phyloP scores from a whole-genome alignment of 2,888 invertebrate genomes.

The Amphipoea lucens region DNA sequence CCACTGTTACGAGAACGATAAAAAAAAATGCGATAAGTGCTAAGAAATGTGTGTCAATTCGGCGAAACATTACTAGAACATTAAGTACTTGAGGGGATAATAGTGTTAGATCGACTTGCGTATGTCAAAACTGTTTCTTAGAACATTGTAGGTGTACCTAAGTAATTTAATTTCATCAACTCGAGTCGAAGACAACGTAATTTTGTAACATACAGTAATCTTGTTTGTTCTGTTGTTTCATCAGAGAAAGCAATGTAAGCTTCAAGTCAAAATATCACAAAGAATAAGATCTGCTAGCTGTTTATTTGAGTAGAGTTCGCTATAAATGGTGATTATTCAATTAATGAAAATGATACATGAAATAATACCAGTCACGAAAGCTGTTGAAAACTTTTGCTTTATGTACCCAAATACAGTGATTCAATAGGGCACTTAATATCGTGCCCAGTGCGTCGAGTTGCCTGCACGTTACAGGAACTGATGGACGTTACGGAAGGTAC shows the following conservation, averaged over 20 bases:
- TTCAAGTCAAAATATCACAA: neutral
- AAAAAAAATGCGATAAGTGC: constrained; percentile 56
- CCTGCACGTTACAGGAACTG: too few species aligned
- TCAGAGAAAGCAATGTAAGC: neutral
- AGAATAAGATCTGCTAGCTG: neutral
- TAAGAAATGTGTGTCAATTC: constrained; percentile 60
- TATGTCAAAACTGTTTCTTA: neutral
- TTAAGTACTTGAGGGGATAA: constrained; percentile 9
- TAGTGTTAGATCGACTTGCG: neutral
- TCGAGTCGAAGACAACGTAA: neutral
- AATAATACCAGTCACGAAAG: neutral
- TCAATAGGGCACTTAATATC: neutral
- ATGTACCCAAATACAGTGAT: neutral
- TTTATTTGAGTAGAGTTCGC: too few species aligned
- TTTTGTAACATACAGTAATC: neutral
- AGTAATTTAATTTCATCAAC: neutral
- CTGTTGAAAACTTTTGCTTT: neutral
- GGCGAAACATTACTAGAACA: constrained; percentile 49
- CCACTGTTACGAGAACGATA: constrained; percentile 29
- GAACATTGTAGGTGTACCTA: neutral
- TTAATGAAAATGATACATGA: neutral
- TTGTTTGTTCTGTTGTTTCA: neutral
- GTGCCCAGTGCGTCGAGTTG: neutral
- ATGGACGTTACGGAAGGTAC: too few species aligned
- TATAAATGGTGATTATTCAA: neutral